Evolutionary conservation across 2,113 vertebrate species (phyloP).

Genomic region (Brachyistius frenatus): DNA sequence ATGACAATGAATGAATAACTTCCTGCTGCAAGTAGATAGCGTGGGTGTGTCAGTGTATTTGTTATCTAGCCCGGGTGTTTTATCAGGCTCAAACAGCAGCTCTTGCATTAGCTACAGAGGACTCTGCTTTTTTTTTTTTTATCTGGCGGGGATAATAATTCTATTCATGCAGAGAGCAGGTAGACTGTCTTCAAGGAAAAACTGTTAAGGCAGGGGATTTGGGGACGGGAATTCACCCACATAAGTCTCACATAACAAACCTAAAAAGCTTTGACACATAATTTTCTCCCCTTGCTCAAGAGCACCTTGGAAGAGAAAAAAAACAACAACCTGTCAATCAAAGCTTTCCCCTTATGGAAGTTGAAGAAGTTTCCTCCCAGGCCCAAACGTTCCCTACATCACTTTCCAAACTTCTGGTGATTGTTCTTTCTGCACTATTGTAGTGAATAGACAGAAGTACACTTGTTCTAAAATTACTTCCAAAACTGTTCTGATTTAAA

Average conservation of each 20-base stretch:
- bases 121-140: constrained; percentile 77
- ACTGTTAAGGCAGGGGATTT: constrained; percentile 62
- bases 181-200: constrained; percentile 55
- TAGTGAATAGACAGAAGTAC: constrained; percentile 32
- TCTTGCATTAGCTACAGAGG: constrained; percentile 63
- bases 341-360: not conserved
- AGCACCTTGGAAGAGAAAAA: constrained; percentile 5
- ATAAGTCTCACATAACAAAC: constrained; percentile 44
- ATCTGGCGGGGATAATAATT: constrained; percentile 70
- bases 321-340: not conserved
- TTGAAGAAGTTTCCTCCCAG: not conserved
- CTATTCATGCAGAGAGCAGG: constrained; percentile 59
- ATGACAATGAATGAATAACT: constrained; percentile 79
- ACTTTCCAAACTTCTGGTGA: not conserved
- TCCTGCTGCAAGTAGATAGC: constrained; percentile 56
- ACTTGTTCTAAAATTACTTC: constrained; percentile 29
- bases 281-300: constrained; percentile 11
- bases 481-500: constrained; percentile 26
- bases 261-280: not conserved
- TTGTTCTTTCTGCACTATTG: constrained; percentile 26
- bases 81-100: constrained; percentile 80
- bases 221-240: constrained; percentile 55
- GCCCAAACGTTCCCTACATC: constrained; percentile 3
- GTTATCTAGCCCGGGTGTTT: constrained; percentile 69
- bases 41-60: constrained; percentile 53